Base-by-base conservation (phyloP, 1,140 invertebrate genomes). In the Physella acuta region DNA sequence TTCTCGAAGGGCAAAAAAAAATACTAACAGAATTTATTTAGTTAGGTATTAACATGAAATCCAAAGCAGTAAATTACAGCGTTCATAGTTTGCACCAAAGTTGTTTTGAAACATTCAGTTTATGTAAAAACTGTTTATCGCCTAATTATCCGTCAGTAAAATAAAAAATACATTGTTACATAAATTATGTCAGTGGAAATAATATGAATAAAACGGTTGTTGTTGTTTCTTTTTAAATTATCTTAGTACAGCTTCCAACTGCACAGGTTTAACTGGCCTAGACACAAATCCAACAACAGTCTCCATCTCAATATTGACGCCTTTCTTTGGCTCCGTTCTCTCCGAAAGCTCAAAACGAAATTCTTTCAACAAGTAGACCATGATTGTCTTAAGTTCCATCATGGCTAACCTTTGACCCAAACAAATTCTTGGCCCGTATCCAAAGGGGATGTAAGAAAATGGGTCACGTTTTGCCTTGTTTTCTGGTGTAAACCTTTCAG, bases 401-500 rank as follows among this genome's bases (percentile, higher is more conserved):
- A 78, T 51, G 28, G 82, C 82, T 11, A 84, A 78, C 8, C 82
- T 67, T 74, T 78, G 78, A n/a, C 83, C 85, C 33, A 86, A 79
- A 75, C 85, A 86, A 63, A 85, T 82, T 68, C 85, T 77, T 1
- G 84, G 84, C 14, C 85, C 85, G 0, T 74, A 76, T 34, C 79
- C 80, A 72, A 81, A 81, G 4, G 79, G 75, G 14, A 80, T 31
- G 56, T 68, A 79, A 4, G 69, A 44, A 20, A 67, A 49, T 14
- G 73, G 73, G 63, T 78, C 66, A n/a, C 69, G 55, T 14, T 31
- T 65, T 1, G 61, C 51, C 49, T 66, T 63, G n/a, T 70, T 60
- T 34, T 76, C 73, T 8, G 74, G 64, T 0, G 33, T 63, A 71
- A 78, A 80, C 55, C 78, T 79, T 26, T 88, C 86, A 0, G 92